Percentiles rank a stretch among this genome's conserved stretches.
Conservation (phyloP, 2,888 invertebrate species). For the Parnassius mnemosyne region DNA sequence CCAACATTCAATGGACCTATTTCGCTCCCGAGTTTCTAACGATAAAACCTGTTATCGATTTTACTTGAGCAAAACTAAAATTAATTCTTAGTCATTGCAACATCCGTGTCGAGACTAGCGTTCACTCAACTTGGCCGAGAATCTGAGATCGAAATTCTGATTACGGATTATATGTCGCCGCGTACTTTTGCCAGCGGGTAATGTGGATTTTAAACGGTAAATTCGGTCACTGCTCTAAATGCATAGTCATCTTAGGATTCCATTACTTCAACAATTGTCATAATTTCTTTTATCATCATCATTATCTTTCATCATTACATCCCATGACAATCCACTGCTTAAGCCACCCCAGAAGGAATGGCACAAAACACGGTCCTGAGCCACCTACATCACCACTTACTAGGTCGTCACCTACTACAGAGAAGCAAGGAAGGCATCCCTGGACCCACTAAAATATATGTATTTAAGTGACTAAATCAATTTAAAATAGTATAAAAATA, state of each 20-base stretch:
- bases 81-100: conserved; percentile 40
- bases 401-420: too few species aligned
- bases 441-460: too few species aligned
- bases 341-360: too few species aligned
- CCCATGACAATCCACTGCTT: too few species aligned
- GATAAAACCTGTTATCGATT: conserved; percentile 36
- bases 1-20: conserved; percentile 24
- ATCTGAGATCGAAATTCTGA: conserved; percentile 37
- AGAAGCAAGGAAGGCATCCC: too few species aligned
- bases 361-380: too few species aligned
- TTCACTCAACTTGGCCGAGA: conserved; percentile 52
- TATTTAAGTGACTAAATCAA: too few species aligned
- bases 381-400: too few species aligned
- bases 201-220: background rate
- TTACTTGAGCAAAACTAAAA: conserved; percentile 38
- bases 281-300: too few species aligned
- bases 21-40: conserved; percentile 20
- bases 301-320: too few species aligned
- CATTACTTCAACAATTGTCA: too few species aligned
- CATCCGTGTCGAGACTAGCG: conserved; percentile 36
- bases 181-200: conserved; percentile 29
- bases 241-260: background rate
- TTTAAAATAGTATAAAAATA: too few species aligned
- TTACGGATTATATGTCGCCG: conserved; percentile 30
- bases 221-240: conserved; percentile 13